Base-by-base conservation (phyloP, 1,140 invertebrate genomes). In the Thalassaphorura encarpata region DNA sequence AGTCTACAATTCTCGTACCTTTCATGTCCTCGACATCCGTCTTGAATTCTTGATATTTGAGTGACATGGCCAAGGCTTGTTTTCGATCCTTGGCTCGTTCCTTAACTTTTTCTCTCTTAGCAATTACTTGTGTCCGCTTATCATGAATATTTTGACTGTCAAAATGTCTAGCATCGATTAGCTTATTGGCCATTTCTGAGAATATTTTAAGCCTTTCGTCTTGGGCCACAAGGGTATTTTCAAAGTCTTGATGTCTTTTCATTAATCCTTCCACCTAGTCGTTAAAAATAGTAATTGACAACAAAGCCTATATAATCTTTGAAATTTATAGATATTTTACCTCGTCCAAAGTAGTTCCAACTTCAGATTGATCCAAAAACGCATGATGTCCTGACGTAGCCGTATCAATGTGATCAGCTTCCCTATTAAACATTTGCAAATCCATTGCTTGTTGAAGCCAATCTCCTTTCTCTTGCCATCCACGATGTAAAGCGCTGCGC, bases 401-500 rank as follows among this genome's bases (percentile, higher is more conserved):
- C 0, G 93, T 90, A 73, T 98, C 94, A 57, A 98, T 93, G 69
- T 95, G 89, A 72, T 98, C 93, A 0, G 93, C 94, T 73, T 99
- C 95, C 50, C 89, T 80, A 70, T 94, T 96, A 72, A 97, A 96
- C 56, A 86, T 78, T 72, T 90, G 87, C 47, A 95, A 73, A 66
- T 94, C 87, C 18, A 90, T 74, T 60, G 86, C 85, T 68, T 95
- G 89, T 58, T 83, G 77, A 28, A 94, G 72, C 78, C 85, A 86
- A 47, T 82, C 79, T 24, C 89, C 82, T 68, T 93, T 93, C 31
- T 85, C 80, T 39, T 80, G 72, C 87, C 89, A 94, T 28, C 82
- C 83, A 56, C 80, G 40, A 43, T 75, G 74, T 1, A 96, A 80
- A 2, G 82, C 80, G 54, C 81, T 77, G 64, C 91, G 81, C 67